Evolutionary conservation across 2,113 vertebrate species (phyloP), one percentile per base, ranked within the genome.

Genomic region (Amia ocellicauda): DNA sequence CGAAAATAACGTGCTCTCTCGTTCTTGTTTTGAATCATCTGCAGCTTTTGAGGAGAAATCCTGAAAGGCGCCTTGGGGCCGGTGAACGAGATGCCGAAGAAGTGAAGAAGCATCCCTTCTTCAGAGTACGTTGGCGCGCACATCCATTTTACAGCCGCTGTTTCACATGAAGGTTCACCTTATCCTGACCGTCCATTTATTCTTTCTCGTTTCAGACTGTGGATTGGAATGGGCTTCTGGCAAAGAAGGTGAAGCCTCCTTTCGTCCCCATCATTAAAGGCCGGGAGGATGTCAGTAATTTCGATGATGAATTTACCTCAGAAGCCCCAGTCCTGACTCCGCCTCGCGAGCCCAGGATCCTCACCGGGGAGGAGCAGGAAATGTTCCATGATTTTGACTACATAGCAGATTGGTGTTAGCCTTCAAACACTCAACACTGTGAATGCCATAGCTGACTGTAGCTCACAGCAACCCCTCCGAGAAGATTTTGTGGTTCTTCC

Each of bases 371-470:
- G 58, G 94, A 99, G 74, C 97, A 99, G 85, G 90, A 91, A 77
- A 90, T 93, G 87, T 99, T 99, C 82, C 90, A 85, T 75, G 94
- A 99, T 89, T 99, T 99, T 83, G 96, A 99, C 82, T 99, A 98
- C 83, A 93, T 98, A 60, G 95, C 94, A 70, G 95, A 98, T 82
- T 97, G 95, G 95, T 98, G 95, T 93, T 98, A 92, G 90, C 70
- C 74, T 73, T 68, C 51, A 43, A 75, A 50, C 56, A 22, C 43
- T 66, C 62, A 72, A 85, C 87, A 90, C 91, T 93, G 93, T 93
- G 92, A 95, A 82, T 72, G 67, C 47, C 80, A 80, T 74, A 78
- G 78, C 75, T 69, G 79, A 89, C 89, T 84, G 86, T 68, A 74
- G 82, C 84, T 87, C 74, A 69, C 69, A 67, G 79, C 63, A 51